Conservation (phyloP, 2,888 invertebrate species). For the Clitarchus hookeri region DNA sequence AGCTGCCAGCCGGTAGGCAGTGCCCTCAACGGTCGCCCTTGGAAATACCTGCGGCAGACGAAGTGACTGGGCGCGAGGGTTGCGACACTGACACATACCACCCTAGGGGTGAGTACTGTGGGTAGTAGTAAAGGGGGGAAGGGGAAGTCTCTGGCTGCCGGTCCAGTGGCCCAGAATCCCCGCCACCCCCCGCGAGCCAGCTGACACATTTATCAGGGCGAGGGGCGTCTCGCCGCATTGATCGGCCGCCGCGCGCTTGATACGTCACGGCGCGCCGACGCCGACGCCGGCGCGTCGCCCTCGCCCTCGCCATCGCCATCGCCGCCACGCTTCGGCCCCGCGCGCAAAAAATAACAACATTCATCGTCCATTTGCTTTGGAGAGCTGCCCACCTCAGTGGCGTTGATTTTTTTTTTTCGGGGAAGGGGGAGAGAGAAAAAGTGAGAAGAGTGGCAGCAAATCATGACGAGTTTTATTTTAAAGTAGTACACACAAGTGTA, state of each 20-base stretch:
- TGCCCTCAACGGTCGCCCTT: no score
- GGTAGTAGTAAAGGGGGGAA: background rate
- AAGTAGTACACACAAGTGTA: no score
- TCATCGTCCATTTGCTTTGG: background rate
- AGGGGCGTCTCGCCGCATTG: slow-evolving; percentile 8
- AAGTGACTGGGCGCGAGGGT: no score
- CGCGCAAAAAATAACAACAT: background rate
- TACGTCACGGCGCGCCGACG: background rate
- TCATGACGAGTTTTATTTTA: no score
- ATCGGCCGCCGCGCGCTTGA: background rate
- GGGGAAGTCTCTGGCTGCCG: background rate
- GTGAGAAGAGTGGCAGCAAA: no score
- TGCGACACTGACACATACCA: no score
- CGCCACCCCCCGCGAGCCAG: background rate
- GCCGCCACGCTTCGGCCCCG: background rate
- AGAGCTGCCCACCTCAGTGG: background rate
- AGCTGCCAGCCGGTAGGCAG: no score
- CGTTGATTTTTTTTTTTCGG: no score
- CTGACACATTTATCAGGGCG: background rate
- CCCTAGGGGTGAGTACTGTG: background rate
- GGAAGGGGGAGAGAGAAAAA: no score
- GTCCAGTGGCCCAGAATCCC: background rate
- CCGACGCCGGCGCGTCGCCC: background rate
- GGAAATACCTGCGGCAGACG: no score
- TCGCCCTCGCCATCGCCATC: no score